Base-by-base conservation (phyloP, 2,797 vertebrate species). In the Mycteria americana region DNA sequence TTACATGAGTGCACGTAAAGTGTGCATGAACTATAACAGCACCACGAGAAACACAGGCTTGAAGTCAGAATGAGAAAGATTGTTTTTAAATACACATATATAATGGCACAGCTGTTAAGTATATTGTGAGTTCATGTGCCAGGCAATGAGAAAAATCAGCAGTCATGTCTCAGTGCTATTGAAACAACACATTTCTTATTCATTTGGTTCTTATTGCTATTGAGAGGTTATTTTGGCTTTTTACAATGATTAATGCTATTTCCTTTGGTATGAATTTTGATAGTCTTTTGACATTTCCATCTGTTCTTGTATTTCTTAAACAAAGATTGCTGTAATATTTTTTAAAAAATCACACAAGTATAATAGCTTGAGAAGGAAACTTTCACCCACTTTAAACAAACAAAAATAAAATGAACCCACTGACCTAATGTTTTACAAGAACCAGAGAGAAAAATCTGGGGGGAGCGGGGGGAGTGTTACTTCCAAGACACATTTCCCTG, bases 391-490 rank as follows among this genome's bases (percentile, higher is more conserved):
- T 97, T 95, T 88, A 91, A 96, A 92, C 82, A 68, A 86, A 85
- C 90, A 92, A 85, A 78, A 96, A 89, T 93, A 94, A 81, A 96
- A 73, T 85, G 85, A 97, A 96, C 88, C 65, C 91, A 95, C 75
- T 96, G 95, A 95, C 92, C 95, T 96, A 91, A 92, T 96, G 73
- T 96, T 98, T 98, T 98, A 97, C 94, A 97, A 97, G 85, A 96
- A 95, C 91, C 95, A 96, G 92, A 93, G 80, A 82, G 83, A 92
- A 93, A 85, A 95, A 89, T 68, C 41, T 27, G 31, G 56, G 45
- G 17, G 33, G 46, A 78, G 87, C 16, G n/a, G 69, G 85, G 30
- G 74, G 64, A 72, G 48, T 77, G 64, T 89, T 88, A 92, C 77
- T 97, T 97, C 92, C 93, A 97, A 97, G 91, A 95, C 93, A 94